Evolutionary conservation across 2,113 vertebrate genomes (phyloP).

Genomic region (Gnathochromis pfefferi): DNA sequence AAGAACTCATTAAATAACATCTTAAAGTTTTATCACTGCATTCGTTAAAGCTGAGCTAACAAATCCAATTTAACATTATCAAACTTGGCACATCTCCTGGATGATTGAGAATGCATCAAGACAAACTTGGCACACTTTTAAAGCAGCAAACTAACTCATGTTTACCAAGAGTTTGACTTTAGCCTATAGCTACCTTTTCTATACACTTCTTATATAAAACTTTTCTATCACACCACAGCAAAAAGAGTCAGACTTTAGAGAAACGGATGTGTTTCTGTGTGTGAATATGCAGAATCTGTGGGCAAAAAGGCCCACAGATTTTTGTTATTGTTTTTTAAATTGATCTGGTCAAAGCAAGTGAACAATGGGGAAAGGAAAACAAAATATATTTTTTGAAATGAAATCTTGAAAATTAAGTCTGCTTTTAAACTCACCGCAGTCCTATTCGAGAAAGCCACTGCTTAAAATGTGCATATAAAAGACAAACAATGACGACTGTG

Average conservation of each 20-base stretch:
- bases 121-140: background rate
- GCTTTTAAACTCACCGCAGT: background rate
- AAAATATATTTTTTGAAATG: background rate
- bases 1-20: background rate
- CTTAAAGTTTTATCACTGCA: accelerated
- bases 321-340: background rate
- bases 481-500: background rate
- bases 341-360: background rate
- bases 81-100: background rate
- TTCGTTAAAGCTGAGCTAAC: accelerated
- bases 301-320: background rate
- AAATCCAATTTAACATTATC: no score
- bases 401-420: background rate
- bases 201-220: background rate
- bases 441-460: background rate
- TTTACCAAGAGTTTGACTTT: background rate
- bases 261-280: background rate
- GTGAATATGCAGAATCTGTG: background rate
- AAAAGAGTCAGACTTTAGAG: background rate
- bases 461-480: background rate
- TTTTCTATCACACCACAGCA: background rate
- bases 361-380: background rate
- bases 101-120: background rate
- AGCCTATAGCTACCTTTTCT: background rate
- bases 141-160: background rate